phyloP scores from a whole-genome alignment of 2,113 vertebrate species.

The Leucoraja erinaceus region DNA sequence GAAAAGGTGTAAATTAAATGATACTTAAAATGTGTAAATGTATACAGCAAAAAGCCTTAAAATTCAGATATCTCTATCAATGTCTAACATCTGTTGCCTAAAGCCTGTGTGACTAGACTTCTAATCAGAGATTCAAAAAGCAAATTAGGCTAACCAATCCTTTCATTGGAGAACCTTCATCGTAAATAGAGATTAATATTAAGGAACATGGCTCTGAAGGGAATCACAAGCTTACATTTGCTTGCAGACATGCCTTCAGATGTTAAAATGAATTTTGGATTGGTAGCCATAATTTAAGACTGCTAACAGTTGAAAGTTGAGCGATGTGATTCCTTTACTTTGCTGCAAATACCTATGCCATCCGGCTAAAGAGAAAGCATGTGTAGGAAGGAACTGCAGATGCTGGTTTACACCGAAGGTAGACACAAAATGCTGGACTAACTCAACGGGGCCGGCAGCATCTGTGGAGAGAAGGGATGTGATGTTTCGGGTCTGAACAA shows the following conservation, averaged over 20 bases:
- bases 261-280: neutral
- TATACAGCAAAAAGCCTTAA: neutral
- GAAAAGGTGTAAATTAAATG: neutral
- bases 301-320: neutral
- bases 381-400: too few species aligned
- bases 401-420: too few species aligned
- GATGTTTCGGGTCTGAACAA: too few species aligned
- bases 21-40: neutral
- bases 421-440: too few species aligned
- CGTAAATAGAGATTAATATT: neutral
- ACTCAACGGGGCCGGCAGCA: too few species aligned
- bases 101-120: slow-evolving; percentile 31
- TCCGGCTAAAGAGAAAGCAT: neutral
- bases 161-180: neutral
- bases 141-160: neutral
- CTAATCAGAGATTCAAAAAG: slow-evolving; percentile 38
- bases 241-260: neutral
- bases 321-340: neutral
- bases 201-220: neutral
- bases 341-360: neutral
- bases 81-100: neutral
- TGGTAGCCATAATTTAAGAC: neutral
- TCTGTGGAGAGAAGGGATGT: too few species aligned
- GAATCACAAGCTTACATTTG: neutral
- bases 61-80: neutral